A percentile compares a stretch with the other conserved stretches of the same genome.
These are phyloP conservation scores for Danaus melanippus DNA, from an alignment of 1,140 invertebrate genomes.

Conservation along the genomic window DNA sequence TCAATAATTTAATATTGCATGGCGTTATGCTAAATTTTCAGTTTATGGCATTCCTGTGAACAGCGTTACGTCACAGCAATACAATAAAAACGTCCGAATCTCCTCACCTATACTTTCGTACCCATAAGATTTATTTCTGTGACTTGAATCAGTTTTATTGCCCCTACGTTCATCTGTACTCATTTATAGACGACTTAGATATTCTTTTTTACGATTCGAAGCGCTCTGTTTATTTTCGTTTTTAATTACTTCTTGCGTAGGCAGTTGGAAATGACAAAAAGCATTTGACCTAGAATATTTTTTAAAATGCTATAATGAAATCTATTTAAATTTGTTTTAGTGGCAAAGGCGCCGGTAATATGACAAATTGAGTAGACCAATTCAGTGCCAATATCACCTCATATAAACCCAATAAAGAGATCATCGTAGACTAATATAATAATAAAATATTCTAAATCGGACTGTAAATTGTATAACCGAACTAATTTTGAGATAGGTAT, in stretches of 20 bases:
- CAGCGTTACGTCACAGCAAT: conserved; percentile 41
- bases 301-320: conserved; percentile 36
- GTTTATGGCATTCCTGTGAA: conserved; percentile 49
- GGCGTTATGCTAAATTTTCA: conserved; percentile 39
- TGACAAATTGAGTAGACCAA: conserved; percentile 21
- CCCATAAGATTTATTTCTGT: conserved; percentile 67
- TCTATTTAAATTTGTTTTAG: conserved; percentile 29
- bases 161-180: conserved; percentile 65
- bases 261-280: conserved; percentile 62
- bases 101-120: conserved; percentile 55
- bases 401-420: conserved; percentile 11
- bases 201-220: conserved; percentile 69
- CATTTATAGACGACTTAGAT: conserved; percentile 69
- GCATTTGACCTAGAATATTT: conserved; percentile 51
- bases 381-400: conserved; percentile 14
- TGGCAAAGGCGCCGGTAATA: conserved; percentile 20
- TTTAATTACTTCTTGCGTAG: conserved; percentile 69
- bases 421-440: conserved; percentile 13
- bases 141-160: conserved; percentile 68
- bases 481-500: too few relatives aligned
- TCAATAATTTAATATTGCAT: conserved; percentile 42
- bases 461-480: too few relatives aligned
- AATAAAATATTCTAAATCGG: conserved; percentile 10
- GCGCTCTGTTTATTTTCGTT: conserved; percentile 70
- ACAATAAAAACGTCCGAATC: conserved; percentile 44